Conservation (phyloP, 2,113 vertebrate genomes). For the Campylorhamphus procurvoides region DNA sequence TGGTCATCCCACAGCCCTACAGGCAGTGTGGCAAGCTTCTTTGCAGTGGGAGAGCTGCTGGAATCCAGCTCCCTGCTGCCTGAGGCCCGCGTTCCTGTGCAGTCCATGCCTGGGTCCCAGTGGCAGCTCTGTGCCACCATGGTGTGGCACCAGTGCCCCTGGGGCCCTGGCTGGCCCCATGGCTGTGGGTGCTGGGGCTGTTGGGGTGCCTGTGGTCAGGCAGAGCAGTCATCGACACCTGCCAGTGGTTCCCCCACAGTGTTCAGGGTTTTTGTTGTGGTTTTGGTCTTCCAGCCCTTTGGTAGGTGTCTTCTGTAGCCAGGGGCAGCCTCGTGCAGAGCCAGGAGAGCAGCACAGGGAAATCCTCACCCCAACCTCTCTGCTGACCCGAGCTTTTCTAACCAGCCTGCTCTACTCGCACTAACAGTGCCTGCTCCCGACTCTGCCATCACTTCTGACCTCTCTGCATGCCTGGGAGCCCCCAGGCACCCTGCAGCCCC, state of each 20-base stretch:
- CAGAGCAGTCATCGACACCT: not conserved
- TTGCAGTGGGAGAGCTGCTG: rapidly evolving
- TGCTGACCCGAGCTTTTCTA: slow-evolving; percentile 61
- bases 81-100: rapidly evolving
- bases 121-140: rapidly evolving
- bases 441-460: slow-evolving; percentile 5
- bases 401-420: slow-evolving; percentile 5
- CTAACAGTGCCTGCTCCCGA: slow-evolving; percentile 24
- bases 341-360: slow-evolving; percentile 13
- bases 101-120: not conserved
- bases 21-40: not conserved
- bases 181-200: not conserved
- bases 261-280: rapidly evolving
- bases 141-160: rapidly evolving
- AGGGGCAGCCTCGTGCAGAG: not conserved
- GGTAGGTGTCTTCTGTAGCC: not conserved
- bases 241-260: rapidly evolving
- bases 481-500: not conserved
- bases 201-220: rapidly evolving
- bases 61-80: rapidly evolving
- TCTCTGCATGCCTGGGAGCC: not conserved
- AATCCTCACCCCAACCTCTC: slow-evolving; percentile 45
- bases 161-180: not conserved
- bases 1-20: not conserved
- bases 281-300: not conserved